Evolutionary conservation across 1,140 invertebrate genomes (phyloP).

Genomic region (Zaprionus nigranus): DNA sequence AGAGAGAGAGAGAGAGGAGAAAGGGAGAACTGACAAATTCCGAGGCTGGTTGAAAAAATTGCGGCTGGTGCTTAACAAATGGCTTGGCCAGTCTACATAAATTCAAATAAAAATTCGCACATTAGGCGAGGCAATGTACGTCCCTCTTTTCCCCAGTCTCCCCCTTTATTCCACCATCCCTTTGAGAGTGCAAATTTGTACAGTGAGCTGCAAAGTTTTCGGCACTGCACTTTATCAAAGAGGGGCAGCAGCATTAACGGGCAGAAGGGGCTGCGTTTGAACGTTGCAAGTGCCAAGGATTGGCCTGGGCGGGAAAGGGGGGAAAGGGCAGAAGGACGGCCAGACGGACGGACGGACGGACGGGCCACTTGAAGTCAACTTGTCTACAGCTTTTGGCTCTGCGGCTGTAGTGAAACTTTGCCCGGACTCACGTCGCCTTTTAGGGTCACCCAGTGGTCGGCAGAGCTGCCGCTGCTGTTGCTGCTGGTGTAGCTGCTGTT

Average conservation of each 20-base stretch:
- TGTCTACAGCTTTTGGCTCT: slow-evolving; percentile 47
- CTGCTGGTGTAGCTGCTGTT: no score
- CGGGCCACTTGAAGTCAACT: slow-evolving; percentile 58
- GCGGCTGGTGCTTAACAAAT: slow-evolving; percentile 37
- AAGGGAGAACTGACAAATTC: slow-evolving; percentile 51
- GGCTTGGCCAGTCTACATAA: slow-evolving; percentile 47
- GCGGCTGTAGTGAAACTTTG: slow-evolving; percentile 59
- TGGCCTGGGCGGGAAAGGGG: not conserved
- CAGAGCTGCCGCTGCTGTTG: not conserved
- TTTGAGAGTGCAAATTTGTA: slow-evolving; percentile 71
- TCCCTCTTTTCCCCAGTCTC: not conserved
- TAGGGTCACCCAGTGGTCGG: slow-evolving; percentile 65
- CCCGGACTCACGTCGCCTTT: slow-evolving; percentile 45
- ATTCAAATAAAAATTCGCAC: slow-evolving; percentile 79
- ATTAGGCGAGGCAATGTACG: slow-evolving; percentile 50
- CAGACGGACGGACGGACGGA: slow-evolving; percentile 30
- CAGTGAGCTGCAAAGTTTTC: slow-evolving; percentile 62
- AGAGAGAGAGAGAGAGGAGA: not conserved
- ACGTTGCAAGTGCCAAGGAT: not conserved
- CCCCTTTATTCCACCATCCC: not conserved
- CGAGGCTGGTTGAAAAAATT: slow-evolving; percentile 27
- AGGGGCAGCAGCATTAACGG: slow-evolving; percentile 7
- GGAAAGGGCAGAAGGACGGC: slow-evolving; percentile 16
- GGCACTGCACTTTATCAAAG: slow-evolving; percentile 75
- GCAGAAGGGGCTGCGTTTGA: not conserved